Evolutionary conservation across 1,140 invertebrate genomes (phyloP).

Genomic region (Ceratina japonica): DNA sequence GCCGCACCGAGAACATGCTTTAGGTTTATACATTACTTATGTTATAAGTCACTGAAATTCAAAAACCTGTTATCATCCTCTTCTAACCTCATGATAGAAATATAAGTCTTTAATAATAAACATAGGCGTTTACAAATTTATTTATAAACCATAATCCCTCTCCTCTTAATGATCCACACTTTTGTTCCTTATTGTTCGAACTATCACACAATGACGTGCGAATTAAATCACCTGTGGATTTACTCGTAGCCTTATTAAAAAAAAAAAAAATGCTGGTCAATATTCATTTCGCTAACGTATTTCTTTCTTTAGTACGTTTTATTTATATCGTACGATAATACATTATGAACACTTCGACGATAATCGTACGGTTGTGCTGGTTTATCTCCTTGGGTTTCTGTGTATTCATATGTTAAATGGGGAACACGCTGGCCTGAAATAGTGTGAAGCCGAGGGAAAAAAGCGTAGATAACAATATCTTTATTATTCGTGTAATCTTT

Average conservation of each 20-base stretch:
- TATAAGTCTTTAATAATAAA: conserved; percentile 3
- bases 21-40: too few species aligned
- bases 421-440: conserved; percentile 5
- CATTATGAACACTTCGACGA: not conserved
- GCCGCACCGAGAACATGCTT: not conserved
- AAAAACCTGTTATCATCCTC: not conserved
- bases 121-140: not conserved
- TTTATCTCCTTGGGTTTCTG: conserved; percentile 26
- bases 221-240: not conserved
- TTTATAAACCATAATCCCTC: not conserved
- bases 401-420: conserved; percentile 2
- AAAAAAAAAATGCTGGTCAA: not conserved
- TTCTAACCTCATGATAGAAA: conserved; percentile 24
- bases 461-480: conserved; percentile 53
- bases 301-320: not conserved
- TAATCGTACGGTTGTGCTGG: conserved; percentile 34
- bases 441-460: conserved; percentile 15
- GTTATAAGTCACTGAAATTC: not conserved
- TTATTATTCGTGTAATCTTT: conserved; percentile 52
- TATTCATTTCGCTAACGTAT: not conserved
- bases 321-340: not conserved
- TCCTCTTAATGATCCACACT: not conserved
- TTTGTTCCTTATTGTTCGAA: not conserved
- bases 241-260: not conserved
- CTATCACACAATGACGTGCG: not conserved